A percentile compares a stretch with the other conserved stretches of the same genome.
phyloP scores from a whole-genome alignment of 2,888 invertebrate genomes.

The Rambutsinella grinnellia region DNA sequence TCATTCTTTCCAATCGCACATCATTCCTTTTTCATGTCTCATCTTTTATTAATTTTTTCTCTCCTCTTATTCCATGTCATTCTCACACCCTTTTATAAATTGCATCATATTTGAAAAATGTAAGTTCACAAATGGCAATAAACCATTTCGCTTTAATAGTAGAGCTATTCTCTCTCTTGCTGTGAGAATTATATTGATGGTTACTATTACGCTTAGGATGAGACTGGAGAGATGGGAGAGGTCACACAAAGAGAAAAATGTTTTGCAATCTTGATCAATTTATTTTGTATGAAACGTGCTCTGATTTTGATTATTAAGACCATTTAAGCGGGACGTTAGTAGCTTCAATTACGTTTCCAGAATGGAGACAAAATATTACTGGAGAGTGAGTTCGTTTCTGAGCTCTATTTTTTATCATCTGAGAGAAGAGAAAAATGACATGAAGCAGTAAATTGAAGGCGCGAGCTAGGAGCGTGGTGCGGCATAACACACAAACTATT shows the following conservation, averaged over 20 bases:
- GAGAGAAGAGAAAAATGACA: conserved; percentile 12
- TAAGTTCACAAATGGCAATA: conserved; percentile 45
- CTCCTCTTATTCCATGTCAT: conserved; percentile 2
- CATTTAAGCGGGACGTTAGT: too few relatives aligned
- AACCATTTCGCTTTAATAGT: conserved; percentile 14
- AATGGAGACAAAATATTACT: conserved; percentile 26
- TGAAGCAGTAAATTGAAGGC: conserved; percentile 36
- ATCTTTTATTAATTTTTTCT: conserved; percentile 47
- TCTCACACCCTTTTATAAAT: conserved; percentile 20
- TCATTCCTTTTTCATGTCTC: conserved; percentile 11
- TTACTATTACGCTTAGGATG: background rate
- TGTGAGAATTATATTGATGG: background rate
- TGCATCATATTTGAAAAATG: conserved; percentile 2
- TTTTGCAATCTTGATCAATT: background rate
- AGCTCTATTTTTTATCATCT: background rate
- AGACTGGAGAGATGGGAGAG: background rate
- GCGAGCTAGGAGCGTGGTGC: too few relatives aligned
- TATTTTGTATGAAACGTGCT: background rate
- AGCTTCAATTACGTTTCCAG: background rate
- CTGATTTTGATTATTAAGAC: background rate
- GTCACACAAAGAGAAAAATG: background rate
- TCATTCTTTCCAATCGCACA: background rate
- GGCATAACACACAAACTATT: background rate
- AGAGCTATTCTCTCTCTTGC: background rate
- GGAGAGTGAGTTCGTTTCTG: too few relatives aligned